These are phyloP conservation scores for Oeneis ivallda DNA, from an alignment of 2,888 invertebrate genomes.

Conservation along the genomic window DNA sequence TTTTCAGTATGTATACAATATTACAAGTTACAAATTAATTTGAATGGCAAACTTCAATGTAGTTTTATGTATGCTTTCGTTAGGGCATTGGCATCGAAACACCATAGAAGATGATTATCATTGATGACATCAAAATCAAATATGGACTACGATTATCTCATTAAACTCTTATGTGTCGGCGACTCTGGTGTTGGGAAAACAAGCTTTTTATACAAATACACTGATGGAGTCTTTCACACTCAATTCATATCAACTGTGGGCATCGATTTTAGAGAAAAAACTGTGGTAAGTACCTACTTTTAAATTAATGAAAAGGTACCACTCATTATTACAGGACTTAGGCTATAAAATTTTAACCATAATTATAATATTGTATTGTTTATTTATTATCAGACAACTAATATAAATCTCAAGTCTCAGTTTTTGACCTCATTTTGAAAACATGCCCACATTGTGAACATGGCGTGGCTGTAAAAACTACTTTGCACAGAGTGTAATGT, in stretches of 20 bases:
- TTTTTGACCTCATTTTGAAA: too few species aligned
- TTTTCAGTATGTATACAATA: too few species aligned
- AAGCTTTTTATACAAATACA: slow-evolving; percentile 97
- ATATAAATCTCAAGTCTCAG: too few species aligned
- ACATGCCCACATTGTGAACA: too few species aligned
- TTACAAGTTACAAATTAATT: background rate
- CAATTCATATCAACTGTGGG: slow-evolving; percentile 98
- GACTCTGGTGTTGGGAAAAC: slow-evolving; percentile 99
- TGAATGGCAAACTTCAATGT: background rate
- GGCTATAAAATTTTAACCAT: too few species aligned
- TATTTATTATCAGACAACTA: too few species aligned
- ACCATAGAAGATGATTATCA: slow-evolving; percentile 6
- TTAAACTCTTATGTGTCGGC: slow-evolving; percentile 96
- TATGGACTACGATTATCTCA: slow-evolving; percentile 95
- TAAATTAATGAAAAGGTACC: too few species aligned
- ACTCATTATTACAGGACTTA: background rate
- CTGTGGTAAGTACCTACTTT: slow-evolving; percentile 85
- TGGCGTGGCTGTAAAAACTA: too few species aligned
- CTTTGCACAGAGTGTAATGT: too few species aligned
- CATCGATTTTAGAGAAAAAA: slow-evolving; percentile 98
- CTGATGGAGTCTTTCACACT: slow-evolving; percentile 94
- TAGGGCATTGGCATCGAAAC: background rate
- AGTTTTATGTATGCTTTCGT: background rate
- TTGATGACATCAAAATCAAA: slow-evolving; percentile 44
- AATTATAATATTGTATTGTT: too few species aligned